phyloP scores from a whole-genome alignment of 2,113 vertebrate species.

The Nycticorax nycticorax region DNA sequence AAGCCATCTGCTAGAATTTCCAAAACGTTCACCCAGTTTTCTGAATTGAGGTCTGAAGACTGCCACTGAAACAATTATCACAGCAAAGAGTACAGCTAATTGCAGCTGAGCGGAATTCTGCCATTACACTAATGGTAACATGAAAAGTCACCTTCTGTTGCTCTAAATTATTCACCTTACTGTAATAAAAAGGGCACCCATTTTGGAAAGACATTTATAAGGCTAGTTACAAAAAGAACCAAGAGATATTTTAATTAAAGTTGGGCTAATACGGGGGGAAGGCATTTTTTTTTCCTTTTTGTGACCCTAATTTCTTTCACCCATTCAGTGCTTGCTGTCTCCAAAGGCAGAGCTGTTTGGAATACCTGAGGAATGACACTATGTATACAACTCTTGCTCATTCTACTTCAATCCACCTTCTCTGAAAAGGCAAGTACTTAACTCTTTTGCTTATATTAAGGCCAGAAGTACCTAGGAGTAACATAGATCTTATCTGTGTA shows the following conservation, averaged over 20 bases:
- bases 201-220: background rate
- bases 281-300: background rate
- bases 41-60: background rate
- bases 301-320: background rate
- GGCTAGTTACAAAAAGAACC: background rate
- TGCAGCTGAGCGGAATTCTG: background rate
- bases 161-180: background rate
- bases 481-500: background rate
- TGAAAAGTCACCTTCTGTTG: background rate
- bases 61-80: background rate
- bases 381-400: background rate
- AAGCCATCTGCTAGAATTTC: background rate
- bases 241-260: background rate
- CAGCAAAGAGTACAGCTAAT: background rate
- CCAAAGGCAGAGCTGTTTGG: background rate
- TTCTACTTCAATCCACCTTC: background rate
- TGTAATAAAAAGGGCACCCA: background rate
- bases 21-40: accelerated
- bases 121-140: background rate
- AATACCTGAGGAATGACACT: background rate
- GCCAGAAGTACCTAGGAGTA: background rate
- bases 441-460: background rate
- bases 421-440: background rate
- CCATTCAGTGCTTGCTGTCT: background rate
- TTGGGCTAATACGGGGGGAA: background rate